These are phyloP conservation scores for Cephalopachus bancanus DNA, from an alignment of 2,797 vertebrate genomes.

Conservation along the genomic window DNA sequence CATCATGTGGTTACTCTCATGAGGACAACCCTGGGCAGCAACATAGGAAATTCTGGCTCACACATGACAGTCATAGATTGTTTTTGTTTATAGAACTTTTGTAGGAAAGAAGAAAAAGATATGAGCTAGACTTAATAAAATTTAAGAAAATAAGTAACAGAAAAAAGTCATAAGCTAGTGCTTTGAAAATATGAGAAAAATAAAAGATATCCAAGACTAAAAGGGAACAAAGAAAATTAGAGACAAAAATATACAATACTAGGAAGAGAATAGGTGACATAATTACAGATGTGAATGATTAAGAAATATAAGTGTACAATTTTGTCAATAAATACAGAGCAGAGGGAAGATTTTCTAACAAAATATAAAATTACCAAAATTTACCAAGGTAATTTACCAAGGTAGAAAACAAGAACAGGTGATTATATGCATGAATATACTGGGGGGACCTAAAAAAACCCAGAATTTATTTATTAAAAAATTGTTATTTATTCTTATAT, in stretches of 20 bases:
- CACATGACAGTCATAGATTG: background rate
- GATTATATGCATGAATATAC: background rate
- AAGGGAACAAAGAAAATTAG: background rate
- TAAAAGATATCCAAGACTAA: background rate
- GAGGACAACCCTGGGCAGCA: slow-evolving; percentile 14
- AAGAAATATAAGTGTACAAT: background rate
- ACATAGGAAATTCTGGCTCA: slow-evolving; percentile 17
- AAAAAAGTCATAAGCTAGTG: slow-evolving; percentile 22
- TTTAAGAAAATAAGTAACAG: slow-evolving; percentile 32
- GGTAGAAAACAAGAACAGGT: background rate
- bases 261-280: background rate
- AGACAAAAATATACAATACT: background rate
- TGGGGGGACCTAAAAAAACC: too few species aligned
- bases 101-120: background rate
- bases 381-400: background rate
- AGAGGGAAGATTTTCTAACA: slow-evolving; percentile 6
- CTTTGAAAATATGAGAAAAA: slow-evolving; percentile 49
- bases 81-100: slow-evolving; percentile 15
- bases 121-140: slow-evolving; percentile 30
- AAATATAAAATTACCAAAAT: slow-evolving; percentile 1
- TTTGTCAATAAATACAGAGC: background rate
- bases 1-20: background rate
- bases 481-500: too few species aligned
- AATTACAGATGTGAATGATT: background rate
- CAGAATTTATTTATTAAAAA: too few species aligned